Base-by-base conservation (phyloP, 1,140 invertebrate genomes). In the Cotesia vestalis region DNA sequence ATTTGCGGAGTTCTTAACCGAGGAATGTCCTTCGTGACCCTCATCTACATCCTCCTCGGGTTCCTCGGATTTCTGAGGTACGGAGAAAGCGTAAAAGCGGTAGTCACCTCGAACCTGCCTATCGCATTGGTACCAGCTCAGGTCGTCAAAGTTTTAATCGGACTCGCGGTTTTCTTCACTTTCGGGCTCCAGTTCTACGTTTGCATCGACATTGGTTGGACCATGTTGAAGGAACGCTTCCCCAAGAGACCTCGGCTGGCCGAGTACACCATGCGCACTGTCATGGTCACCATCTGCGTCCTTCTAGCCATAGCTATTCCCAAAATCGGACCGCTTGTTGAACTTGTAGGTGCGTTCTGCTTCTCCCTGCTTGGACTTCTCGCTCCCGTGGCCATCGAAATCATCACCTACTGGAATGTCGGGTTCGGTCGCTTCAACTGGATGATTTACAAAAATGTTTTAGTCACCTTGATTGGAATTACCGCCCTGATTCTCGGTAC, bases 181-280 rank as follows among this genome's bases (percentile, higher is more conserved):
- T 98, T 97, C 83, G 95, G 94, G n/a, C 89, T 99, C 52, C 97
- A 99, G 86, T 96, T 98, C 80, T 99, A 95, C 84, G 96, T 99
- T 1, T 97, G 96, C 80, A 85, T 95, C 17, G 94, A 95, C 79
- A 95, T 95, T 72, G 90, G 88, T 52, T 94, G 93, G 93, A 90
- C 90, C 79, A 86, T 83, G 36, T 87, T 95, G 51, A 94, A 95
- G 79, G 90, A 93, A 1, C 89, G 87, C 67, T 94, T 90, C 80
- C 86, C 87, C 8, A 92, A 92, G 75, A 89, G 89, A n/a, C 89
- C 91, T n/a, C 75, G 86, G 0, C 73, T 95, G 5, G 90, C 91
- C 1, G 95, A 98, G 82, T 96, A 94, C 81, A 79, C 91, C 34
- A 88, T 96, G 78, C 90, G 96, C 75, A 90, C 90, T 4, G 66